Conservation (phyloP, 2,113 vertebrate species). For the Dipodomys spectabilis region DNA sequence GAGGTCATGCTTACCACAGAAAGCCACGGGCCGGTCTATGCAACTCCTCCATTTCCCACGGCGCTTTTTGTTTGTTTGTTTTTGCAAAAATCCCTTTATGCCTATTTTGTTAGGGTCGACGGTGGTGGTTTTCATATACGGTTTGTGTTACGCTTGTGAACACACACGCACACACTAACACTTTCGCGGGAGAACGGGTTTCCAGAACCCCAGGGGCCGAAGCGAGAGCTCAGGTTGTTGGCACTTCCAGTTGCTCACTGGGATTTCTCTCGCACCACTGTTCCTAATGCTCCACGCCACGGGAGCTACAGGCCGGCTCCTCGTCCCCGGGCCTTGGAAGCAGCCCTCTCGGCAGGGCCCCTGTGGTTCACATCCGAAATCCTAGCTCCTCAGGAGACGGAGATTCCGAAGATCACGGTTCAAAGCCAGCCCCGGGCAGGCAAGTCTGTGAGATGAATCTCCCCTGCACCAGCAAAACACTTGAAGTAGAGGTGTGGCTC, state of each 20-base stretch:
- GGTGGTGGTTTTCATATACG: not conserved
- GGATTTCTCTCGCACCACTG: not conserved
- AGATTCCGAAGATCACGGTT: too few species aligned
- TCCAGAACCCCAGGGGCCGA: not conserved
- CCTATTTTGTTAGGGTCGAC: not conserved
- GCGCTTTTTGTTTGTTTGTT: not conserved
- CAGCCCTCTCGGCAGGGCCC: not conserved
- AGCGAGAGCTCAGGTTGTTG: not conserved
- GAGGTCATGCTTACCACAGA: slow-evolving; percentile 84
- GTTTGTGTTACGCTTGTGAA: not conserved
- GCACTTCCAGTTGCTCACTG: not conserved
- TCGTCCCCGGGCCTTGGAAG: not conserved
- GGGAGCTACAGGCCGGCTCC: not conserved
- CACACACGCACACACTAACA: not conserved
- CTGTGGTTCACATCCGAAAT: too few species aligned
- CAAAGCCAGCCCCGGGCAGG: too few species aligned
- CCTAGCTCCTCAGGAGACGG: too few species aligned
- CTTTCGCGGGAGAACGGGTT: not conserved
- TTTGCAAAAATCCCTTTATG: slow-evolving; percentile 3
- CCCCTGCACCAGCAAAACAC: too few species aligned
- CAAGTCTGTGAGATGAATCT: too few species aligned
- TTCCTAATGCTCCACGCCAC: not conserved
- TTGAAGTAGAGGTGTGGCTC: too few species aligned
- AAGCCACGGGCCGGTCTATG: not conserved
- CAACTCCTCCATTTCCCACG: slow-evolving; percentile 37